Base-by-base conservation (phyloP, 2,797 vertebrate species). In the Notoglanidium macrostoma region DNA sequence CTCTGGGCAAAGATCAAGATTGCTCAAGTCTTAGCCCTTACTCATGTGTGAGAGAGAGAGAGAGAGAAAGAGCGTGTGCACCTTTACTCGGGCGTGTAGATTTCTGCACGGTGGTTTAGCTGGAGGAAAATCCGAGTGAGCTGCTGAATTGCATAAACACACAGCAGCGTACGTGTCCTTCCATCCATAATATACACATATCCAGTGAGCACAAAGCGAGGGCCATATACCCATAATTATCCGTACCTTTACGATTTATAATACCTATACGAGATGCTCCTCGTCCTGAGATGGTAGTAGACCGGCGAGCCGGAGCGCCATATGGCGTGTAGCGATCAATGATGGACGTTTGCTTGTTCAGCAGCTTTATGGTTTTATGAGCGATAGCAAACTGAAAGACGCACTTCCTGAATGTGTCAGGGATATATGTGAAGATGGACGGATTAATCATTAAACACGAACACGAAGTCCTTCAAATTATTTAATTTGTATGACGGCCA, bases 301-400 rank as follows among this genome's bases (percentile, higher is more conserved):
- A 55, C 1, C n/a, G 5, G 29, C 59, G 19, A 59, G 15, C 26
- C 0, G 19, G n/a, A 51, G 17, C 7, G 6, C 51, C 35, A 46
- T 70, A 46, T 86, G 85, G 74, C 21, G 23, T 26, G 21, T 10
- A 44, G 46, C 12, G 19, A 55, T 79, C 68, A 81, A 57, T 17
- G 61, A 46, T n/a, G 74, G 29, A 70, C 0, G 40, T 35, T 78
- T 26, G n/a, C 73, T 72, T 84, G 49, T 54, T 80, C 44, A 59
- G 54, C 49, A n/a, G 40, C 44, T 70, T 85, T 88, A 61, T 73
- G 83, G 78, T n/a, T 65, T 80, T 83, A 67, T 32, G 61, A 67
- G n/a, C 1, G 44, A 21, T 51, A 3, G n/a, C 21, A 21, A 12
- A 83, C 8, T 51, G 26, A 46, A 63, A 17, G 40, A n/a, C 8